A percentile compares a stretch with the other conserved stretches of the same genome.
These are phyloP conservation scores for Poeciliopsis retropinna DNA, from an alignment of 2,113 vertebrate species.

Conservation along the genomic window DNA sequence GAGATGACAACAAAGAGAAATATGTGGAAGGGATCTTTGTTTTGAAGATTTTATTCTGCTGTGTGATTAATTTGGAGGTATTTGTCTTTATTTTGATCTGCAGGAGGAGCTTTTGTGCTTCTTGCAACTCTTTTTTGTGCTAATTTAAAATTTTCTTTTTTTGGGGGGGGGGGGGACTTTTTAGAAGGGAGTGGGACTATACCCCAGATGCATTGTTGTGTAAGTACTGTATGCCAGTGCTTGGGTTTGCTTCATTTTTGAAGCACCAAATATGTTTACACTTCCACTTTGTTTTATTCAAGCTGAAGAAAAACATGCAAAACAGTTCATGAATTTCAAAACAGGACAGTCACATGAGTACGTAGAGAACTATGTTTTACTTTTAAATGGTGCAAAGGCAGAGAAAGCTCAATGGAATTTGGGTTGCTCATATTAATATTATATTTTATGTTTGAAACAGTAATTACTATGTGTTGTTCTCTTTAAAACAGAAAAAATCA, in stretches of 20 bases:
- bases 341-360: slow-evolving; percentile 8
- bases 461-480: background rate
- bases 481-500: background rate
- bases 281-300: background rate
- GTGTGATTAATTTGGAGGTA: slow-evolving; percentile 7
- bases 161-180: background rate
- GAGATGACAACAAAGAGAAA: slow-evolving; percentile 10
- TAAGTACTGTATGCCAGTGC: slow-evolving; percentile 4
- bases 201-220: slow-evolving; percentile 27
- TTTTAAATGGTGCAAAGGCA: slow-evolving; percentile 8
- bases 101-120: slow-evolving; percentile 26
- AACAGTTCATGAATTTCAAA: slow-evolving; percentile 42
- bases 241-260: slow-evolving; percentile 29
- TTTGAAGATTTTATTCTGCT: slow-evolving; percentile 3
- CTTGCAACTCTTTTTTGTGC: slow-evolving; percentile 1
- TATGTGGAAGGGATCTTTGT: slow-evolving; percentile 11
- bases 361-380: slow-evolving; percentile 25
- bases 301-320: slow-evolving; percentile 16
- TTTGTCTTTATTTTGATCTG: slow-evolving; percentile 31
- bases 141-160: background rate
- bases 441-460: background rate
- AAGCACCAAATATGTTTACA: slow-evolving; percentile 23
- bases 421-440: slow-evolving; percentile 1
- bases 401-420: slow-evolving; percentile 9
- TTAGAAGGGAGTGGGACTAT: background rate